These are phyloP conservation scores for Acanthornis magna DNA, from an alignment of 2,797 vertebrate genomes.

Conservation along the genomic window DNA sequence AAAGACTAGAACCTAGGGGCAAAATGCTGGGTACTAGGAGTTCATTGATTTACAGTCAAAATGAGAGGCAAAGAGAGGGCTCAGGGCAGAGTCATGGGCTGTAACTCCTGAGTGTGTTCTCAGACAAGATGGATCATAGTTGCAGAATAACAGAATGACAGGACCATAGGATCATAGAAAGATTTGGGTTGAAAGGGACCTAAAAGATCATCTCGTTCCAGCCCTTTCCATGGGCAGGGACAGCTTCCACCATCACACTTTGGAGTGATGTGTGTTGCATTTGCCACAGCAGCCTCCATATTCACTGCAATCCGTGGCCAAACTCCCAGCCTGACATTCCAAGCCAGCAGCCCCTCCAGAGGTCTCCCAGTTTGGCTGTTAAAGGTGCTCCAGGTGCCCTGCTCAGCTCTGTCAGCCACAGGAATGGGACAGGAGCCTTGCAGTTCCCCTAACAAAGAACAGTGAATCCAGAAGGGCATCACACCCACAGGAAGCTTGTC, in stretches of 20 bases:
- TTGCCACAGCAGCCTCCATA: not conserved
- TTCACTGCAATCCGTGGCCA: rapidly evolving
- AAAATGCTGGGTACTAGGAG: not conserved
- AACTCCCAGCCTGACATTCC: not conserved
- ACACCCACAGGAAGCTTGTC: not conserved
- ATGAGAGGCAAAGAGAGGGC: not conserved
- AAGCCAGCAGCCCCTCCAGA: not conserved
- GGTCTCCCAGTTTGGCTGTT: not conserved
- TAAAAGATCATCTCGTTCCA: not conserved
- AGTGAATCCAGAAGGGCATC: not conserved
- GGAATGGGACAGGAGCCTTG: not conserved
- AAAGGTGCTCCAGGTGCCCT: not conserved
- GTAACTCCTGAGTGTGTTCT: rapidly evolving
- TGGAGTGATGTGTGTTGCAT: not conserved
- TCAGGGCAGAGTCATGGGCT: not conserved
- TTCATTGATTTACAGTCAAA: not conserved
- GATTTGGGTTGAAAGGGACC: not conserved
- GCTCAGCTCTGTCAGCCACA: not conserved
- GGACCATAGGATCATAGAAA: too few relatives aligned
- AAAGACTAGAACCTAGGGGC: not conserved
- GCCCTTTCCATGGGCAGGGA: not conserved
- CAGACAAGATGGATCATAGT: not conserved
- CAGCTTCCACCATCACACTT: not conserved
- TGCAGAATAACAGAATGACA: too few relatives aligned
- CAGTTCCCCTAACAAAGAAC: not conserved